Conservation (phyloP, 2,113 vertebrate genomes). For the Donacobius atricapilla region DNA sequence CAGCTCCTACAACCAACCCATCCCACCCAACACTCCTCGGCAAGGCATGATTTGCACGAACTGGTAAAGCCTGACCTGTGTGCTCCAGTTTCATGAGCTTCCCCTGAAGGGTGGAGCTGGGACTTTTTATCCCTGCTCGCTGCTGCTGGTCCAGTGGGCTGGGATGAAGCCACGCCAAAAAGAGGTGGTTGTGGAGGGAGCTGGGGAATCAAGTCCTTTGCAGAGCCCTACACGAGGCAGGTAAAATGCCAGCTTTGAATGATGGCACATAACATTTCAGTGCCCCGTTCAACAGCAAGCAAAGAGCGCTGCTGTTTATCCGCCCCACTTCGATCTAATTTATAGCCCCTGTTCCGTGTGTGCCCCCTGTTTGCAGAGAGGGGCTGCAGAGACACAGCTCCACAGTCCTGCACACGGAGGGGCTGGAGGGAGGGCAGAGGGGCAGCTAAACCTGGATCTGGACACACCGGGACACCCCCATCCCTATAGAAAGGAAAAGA, state of each 20-base stretch:
- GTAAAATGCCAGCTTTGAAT: neutral
- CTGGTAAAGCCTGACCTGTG: neutral
- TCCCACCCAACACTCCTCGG: neutral
- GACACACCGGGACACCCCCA: neutral
- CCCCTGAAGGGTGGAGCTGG: neutral
- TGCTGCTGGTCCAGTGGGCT: neutral
- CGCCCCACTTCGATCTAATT: neutral
- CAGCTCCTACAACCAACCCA: neutral
- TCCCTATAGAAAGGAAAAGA: rapidly evolving
- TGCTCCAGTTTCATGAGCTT: neutral
- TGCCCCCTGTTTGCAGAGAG: neutral
- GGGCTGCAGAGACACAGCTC: neutral
- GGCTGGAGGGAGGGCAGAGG: neutral
- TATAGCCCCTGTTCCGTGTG: neutral
- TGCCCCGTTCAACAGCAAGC: neutral
- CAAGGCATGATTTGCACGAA: neutral
- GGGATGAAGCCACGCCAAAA: neutral
- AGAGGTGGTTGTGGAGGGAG: neutral
- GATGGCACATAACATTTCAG: neutral
- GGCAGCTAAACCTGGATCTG: neutral
- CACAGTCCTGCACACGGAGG: neutral
- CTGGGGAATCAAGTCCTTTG: neutral
- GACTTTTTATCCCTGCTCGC: neutral
- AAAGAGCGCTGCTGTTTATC: neutral
- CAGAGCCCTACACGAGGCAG: neutral